These are phyloP conservation scores for Hirtodrosophila histrioides DNA, from an alignment of 2,888 invertebrate species.

Conservation along the genomic window DNA sequence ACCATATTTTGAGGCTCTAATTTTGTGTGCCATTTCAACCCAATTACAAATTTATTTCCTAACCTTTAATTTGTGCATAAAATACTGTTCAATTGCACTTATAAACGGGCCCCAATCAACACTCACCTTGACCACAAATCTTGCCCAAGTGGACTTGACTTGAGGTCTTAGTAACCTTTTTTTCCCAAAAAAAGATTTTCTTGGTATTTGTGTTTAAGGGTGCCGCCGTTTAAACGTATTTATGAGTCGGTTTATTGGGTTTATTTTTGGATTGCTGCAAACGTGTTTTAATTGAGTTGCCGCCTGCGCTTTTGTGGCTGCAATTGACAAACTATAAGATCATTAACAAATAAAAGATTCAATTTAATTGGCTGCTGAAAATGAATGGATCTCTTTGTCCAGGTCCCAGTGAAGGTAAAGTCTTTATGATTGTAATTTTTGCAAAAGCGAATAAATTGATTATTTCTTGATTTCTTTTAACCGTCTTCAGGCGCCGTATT, in stretches of 20 bases:
- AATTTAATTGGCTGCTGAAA: conserved; percentile 22
- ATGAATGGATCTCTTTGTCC: conserved; percentile 45
- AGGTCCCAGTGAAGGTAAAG: conserved; percentile 16
- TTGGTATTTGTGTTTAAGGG: conserved; percentile 36
- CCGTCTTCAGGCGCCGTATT: conserved; percentile 14
- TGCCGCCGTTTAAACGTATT: conserved; percentile 49
- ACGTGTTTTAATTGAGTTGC: conserved; percentile 33
- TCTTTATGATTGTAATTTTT: conserved; percentile 21
- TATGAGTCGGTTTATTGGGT: conserved; percentile 23
- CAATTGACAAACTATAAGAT: conserved; percentile 49
- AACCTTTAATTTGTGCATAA: conserved; percentile 57
- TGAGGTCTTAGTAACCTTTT: conserved; percentile 26
- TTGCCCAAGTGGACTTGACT: conserved; percentile 40
- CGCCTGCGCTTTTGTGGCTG: conserved; percentile 42
- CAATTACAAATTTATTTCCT: conserved; percentile 42
- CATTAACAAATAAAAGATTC: conserved; percentile 39
- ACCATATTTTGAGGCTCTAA: conserved; percentile 19
- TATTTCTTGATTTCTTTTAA: conserved; percentile 22
- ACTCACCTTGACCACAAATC: conserved; percentile 54
- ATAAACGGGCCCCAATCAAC: conserved; percentile 37
- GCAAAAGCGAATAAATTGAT: conserved; percentile 25
- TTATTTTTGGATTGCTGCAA: conserved; percentile 18
- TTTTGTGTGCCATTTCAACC: conserved; percentile 16
- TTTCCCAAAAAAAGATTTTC: conserved; percentile 4
- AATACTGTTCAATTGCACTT: conserved; percentile 32